Percentiles rank a stretch among this genome's conserved stretches.
Evolutionary conservation across 2,113 vertebrate species (phyloP).

Genomic region (Amazona guildingii): DNA sequence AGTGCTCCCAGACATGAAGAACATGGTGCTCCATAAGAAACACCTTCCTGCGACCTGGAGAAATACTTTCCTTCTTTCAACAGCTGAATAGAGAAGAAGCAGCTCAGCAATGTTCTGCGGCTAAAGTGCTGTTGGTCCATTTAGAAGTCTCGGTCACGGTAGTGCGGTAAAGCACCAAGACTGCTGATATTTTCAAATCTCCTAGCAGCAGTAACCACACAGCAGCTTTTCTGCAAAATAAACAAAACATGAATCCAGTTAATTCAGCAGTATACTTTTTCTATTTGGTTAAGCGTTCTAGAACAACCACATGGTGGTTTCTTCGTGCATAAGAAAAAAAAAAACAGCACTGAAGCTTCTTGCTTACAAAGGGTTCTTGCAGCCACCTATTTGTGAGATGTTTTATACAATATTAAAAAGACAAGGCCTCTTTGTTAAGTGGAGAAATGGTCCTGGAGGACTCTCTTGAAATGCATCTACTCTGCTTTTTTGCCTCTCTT

Average conservation of each 20-base stretch:
- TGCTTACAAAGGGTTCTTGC: constrained; percentile 2
- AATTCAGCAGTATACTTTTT: constrained; percentile 72
- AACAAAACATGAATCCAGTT: constrained; percentile 75
- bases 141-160: constrained; percentile 65
- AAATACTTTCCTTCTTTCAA: constrained; percentile 23
- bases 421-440: constrained; percentile 53
- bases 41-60: neutral
- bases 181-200: constrained; percentile 75
- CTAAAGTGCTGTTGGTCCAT: constrained; percentile 78
- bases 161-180: constrained; percentile 70
- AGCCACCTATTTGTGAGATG: neutral
- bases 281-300: constrained; percentile 64
- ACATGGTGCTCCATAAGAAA: neutral
- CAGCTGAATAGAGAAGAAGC: constrained; percentile 37
- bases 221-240: constrained; percentile 80
- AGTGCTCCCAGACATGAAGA: neutral
- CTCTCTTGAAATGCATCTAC: neutral
- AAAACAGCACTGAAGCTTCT: constrained; percentile 4
- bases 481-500: neutral
- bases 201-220: constrained; percentile 76
- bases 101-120: constrained; percentile 44
- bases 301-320: constrained; percentile 59
- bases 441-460: neutral
- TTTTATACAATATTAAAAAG: neutral
- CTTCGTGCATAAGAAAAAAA: neutral